Conservation (phyloP, 2,797 vertebrate species). For the Tragopan temminckii region DNA sequence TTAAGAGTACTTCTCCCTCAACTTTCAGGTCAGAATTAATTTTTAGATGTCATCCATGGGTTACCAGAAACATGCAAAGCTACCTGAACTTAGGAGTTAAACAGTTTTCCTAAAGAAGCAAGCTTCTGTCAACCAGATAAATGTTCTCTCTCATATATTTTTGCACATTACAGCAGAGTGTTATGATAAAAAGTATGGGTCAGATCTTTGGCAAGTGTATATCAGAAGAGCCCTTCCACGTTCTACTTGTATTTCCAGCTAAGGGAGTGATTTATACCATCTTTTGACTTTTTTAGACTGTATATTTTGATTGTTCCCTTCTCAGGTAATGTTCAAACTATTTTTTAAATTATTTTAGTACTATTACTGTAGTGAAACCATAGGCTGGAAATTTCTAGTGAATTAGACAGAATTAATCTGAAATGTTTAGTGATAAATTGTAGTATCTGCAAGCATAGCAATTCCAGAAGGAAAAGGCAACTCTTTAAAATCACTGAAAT, state of each 20-base stretch:
- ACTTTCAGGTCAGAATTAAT: conserved; percentile 55
- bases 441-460: not conserved
- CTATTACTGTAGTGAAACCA: not conserved
- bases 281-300: not conserved
- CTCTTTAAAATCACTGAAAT: not conserved
- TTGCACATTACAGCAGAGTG: conserved; percentile 22
- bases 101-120: conserved; percentile 48
- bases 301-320: conserved; percentile 43
- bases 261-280: not conserved
- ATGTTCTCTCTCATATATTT: conserved; percentile 32
- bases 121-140: conserved; percentile 44
- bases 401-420: conserved; percentile 16
- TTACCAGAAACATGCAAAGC: conserved; percentile 45
- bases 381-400: not conserved
- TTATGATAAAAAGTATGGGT: conserved; percentile 26
- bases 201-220: not conserved
- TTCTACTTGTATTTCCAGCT: not conserved
- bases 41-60: conserved; percentile 32
- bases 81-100: conserved; percentile 42
- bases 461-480: not conserved
- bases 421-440: not conserved
- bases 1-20: conserved; percentile 55
- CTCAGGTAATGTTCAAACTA: conserved; percentile 17
- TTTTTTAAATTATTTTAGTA: not conserved
- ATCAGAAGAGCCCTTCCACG: not conserved